These are phyloP conservation scores for Sylvilagus bachmani DNA, from an alignment of 2,113 vertebrate genomes.

Conservation along the genomic window DNA sequence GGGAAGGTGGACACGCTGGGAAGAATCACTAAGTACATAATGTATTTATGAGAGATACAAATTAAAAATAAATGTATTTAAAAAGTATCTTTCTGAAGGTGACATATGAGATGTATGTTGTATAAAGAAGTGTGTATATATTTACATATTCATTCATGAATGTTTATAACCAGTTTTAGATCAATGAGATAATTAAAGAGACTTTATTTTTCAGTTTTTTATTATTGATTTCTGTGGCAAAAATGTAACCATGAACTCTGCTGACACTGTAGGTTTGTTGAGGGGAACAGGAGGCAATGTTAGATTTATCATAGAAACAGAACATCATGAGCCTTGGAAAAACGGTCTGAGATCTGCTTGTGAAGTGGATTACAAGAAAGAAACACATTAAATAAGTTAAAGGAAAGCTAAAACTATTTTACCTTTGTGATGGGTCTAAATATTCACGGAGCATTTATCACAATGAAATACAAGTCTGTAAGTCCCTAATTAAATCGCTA, in stretches of 20 bases:
- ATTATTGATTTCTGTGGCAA: conserved; percentile 21
- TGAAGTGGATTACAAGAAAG: conserved; percentile 47
- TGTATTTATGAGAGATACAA: background rate
- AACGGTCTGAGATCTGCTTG: background rate
- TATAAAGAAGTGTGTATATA: background rate
- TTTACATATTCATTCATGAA: background rate
- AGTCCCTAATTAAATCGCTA: conserved; percentile 79
- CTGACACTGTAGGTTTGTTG: background rate
- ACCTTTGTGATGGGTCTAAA: conserved; percentile 74
- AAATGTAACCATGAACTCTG: conserved; percentile 2
- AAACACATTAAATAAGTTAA: conserved; percentile 63
- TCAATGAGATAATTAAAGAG: conserved; percentile 2
- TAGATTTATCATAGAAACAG: conserved; percentile 28
- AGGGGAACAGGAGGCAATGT: background rate
- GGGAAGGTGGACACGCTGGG: too few species aligned
- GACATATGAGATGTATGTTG: background rate
- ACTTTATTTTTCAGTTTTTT: background rate
- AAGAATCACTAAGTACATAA: too few species aligned
- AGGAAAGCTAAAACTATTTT: conserved; percentile 66
- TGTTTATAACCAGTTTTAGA: background rate
- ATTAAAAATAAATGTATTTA: background rate
- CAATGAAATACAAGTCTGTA: conserved; percentile 69
- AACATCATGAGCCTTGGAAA: background rate
- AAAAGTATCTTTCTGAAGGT: background rate
- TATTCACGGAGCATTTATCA: conserved; percentile 80